Percentiles rank a stretch among this genome's conserved stretches.
These are phyloP conservation scores for Adelges cooleyi DNA, from an alignment of 1,140 invertebrate species.

Conservation along the genomic window DNA sequence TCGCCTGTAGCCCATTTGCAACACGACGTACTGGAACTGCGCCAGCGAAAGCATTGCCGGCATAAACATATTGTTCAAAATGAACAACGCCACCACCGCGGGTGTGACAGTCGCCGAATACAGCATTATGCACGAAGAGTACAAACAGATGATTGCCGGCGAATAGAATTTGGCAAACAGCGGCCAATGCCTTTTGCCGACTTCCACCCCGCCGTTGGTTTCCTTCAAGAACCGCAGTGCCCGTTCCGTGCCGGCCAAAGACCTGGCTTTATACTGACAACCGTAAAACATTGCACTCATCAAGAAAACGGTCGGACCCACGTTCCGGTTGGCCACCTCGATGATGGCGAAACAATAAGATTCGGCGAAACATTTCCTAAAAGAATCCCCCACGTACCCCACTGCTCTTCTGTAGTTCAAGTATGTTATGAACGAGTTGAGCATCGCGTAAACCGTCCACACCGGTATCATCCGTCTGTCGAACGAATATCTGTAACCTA, in stretches of 20 bases:
- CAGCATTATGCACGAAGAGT: background rate
- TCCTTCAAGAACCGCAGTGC: conserved; percentile 3
- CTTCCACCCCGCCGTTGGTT: no score
- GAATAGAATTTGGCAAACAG: background rate
- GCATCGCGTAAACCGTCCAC: background rate
- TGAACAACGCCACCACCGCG: background rate
- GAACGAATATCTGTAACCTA: background rate
- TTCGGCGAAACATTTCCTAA: background rate
- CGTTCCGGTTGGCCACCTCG: background rate
- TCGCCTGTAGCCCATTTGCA: background rate
- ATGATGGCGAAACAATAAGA: background rate
- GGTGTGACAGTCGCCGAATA: background rate
- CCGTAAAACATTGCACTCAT: background rate
- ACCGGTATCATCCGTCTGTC: background rate
- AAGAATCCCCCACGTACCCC: background rate
- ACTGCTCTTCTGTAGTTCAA: background rate
- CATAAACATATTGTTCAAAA: background rate
- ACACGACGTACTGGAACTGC: background rate
- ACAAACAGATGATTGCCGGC: background rate
- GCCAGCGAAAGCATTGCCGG: no score
- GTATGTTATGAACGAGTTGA: background rate
- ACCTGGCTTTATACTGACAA: background rate
- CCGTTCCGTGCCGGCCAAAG: background rate
- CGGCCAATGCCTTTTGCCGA: no score
- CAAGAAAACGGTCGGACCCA: background rate